Base-by-base conservation (phyloP, 1,140 invertebrate species). In the Lasioglossum albipes region DNA sequence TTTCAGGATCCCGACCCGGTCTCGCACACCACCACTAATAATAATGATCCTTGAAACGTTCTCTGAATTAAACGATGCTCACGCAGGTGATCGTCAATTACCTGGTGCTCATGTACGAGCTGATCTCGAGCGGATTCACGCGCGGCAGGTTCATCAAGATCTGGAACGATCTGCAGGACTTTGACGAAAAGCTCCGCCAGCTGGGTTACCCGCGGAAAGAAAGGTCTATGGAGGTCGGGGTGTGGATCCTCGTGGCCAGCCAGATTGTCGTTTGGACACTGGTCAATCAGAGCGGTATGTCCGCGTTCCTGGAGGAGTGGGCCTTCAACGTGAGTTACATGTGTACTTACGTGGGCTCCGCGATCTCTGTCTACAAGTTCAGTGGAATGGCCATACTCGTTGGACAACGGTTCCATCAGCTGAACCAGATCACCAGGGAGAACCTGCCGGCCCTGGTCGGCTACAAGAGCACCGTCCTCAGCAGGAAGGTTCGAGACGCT, bases 111-210 rank as follows among this genome's bases (percentile, higher is more conserved):
- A 52, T 90, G 52, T 74, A 78, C 45, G 85, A 90, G 27, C 20
- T 93, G 10, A 0, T 84, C 0, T 22, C 82, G 9, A 75, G 80
- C 7, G 18, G 88, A 13, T 45, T 69, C 0, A 73, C 72, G 70
- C 75, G 88, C 54, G 72, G 72, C n/a, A 67, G 82, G 31, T 90
- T 93, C 52, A 13, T 27, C 2, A 69, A 42, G 2, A 86, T 90
- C 9, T 93, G 91, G 91, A 93, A 93, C 67, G 71, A 42, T 7
- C 86, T 92, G 3, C 86, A 90, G 7, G 84, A 92, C 71, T 92
- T 88, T 22, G 92, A 93, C 74, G 85, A 88, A 16, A 75, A 54
- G 22, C 41, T 89, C 13, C 57, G 57, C 5, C 84, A 82, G 52
- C 66, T 91, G 5, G 90, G 90, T 4, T 88, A 91, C 54, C 62